Percentiles rank a stretch among this genome's conserved stretches.
Evolutionary conservation across 2,888 invertebrate species (phyloP).

Genomic region (Auanema freiburgensis): DNA sequence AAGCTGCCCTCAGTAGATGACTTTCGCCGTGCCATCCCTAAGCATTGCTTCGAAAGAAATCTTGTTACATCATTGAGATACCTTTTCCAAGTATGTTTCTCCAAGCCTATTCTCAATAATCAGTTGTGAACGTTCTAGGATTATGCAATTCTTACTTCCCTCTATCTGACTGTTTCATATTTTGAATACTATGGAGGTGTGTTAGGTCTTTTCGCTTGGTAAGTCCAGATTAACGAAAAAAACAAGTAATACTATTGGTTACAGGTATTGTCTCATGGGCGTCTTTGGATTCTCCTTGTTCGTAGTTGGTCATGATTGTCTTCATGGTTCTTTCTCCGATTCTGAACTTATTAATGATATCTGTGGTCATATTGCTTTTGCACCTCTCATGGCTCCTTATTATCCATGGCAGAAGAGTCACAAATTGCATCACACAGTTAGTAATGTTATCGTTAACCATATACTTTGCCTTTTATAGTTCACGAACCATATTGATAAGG

Average conservation of each 20-base stretch:
- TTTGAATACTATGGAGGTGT: conserved; percentile 38
- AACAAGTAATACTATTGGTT: background rate
- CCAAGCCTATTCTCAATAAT: background rate
- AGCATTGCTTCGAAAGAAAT: conserved; percentile 58
- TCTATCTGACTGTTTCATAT: conserved; percentile 40
- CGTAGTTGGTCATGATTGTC: conserved; percentile 54
- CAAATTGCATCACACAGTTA: conserved; percentile 47
- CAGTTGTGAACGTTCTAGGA: conserved; percentile 25
- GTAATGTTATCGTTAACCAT: background rate
- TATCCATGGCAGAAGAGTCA: conserved; percentile 56
- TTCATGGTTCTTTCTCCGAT: conserved; percentile 50
- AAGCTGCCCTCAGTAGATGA: conserved; percentile 53
- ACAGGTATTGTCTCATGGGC: conserved; percentile 48
- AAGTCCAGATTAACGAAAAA: background rate
- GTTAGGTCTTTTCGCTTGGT: conserved; percentile 41
- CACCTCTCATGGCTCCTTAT: conserved; percentile 47
- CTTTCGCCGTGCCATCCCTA: conserved; percentile 53
- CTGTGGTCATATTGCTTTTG: conserved; percentile 48
- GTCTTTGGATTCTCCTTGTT: conserved; percentile 51
- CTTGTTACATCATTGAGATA: conserved; percentile 48
- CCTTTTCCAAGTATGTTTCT: conserved; percentile 25
- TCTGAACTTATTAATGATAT: conserved; percentile 47
- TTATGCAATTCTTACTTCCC: conserved; percentile 32
- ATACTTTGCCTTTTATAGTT: conserved; percentile 24
- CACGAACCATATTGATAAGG: conserved; percentile 38